Conservation (phyloP, 2,888 invertebrate genomes). For the Villa cingulata region DNA sequence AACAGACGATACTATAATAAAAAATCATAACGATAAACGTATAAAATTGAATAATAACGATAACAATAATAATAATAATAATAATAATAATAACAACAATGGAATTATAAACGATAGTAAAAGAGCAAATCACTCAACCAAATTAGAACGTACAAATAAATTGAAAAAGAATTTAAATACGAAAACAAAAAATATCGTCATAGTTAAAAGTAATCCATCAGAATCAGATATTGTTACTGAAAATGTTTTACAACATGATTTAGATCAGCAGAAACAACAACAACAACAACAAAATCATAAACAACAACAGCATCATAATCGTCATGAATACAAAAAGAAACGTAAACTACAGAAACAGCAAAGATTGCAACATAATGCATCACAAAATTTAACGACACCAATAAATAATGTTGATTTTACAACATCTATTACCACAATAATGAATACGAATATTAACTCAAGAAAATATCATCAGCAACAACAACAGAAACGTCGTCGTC, state of each 20-base stretch:
- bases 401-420: conserved; percentile 4
- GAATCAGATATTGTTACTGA: conserved; percentile 1
- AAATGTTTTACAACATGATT: conserved; percentile 21
- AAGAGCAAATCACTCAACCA: background rate
- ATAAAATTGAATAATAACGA: background rate
- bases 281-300: too few species aligned
- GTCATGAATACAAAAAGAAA: conserved; percentile 15
- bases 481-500: background rate
- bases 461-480: background rate
- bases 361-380: conserved; percentile 5
- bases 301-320: conserved; percentile 9
- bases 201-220: conserved; percentile 3
- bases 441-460: background rate
- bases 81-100: background rate
- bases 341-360: conserved; percentile 14
- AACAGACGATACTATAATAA: background rate
- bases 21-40: too few species aligned
- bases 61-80: conserved; percentile 1
- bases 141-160: background rate
- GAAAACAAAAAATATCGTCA: conserved; percentile 4
- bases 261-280: conserved; percentile 7
- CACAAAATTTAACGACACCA: conserved; percentile 11
- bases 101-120: too few species aligned
- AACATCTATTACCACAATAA: background rate
- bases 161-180: conserved; percentile 1